Base-by-base conservation (phyloP, 2,797 vertebrate genomes). In the Brotula barbata region DNA sequence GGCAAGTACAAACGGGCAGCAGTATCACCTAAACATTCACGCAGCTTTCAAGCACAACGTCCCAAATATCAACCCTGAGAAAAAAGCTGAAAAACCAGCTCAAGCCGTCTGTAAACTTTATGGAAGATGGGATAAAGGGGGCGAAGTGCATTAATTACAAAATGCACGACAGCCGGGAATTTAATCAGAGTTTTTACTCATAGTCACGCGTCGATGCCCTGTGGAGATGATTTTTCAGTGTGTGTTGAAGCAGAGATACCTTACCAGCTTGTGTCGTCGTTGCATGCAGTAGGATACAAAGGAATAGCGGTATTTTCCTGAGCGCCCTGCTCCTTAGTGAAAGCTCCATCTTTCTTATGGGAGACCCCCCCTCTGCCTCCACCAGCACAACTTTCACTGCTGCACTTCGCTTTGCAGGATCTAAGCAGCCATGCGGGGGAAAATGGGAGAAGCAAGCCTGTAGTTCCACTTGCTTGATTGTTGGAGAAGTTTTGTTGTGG, bases 211-310 rank as follows among this genome's bases (percentile, higher is more conserved):
- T 28, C 8, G 28, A 10, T 1, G 52, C 20, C 36, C 25, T 25
- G 20, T 19, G 11, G 7, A 14, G 37, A 20, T 39, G 33, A 36
- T 47, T 23, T n/a, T 22, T 20, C 46, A 31, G 28, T 57, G 55
- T 19, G 53, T 50, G 51, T 46, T 55, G 12, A 59, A 22, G 5
- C 31, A 33, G 31, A 9, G 47, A 85, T 87, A 84, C 86, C 82
- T 91, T 91, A 93, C 92, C 90, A 28, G 85, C 68, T 49, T 64
- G 75, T 36, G 85, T 61, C 56, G 78, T 45, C 22, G 82, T 61
- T 33, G 85, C 34, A 44, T 85, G 87, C 12, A 92, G 68, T 8
- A 87, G 47, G 46, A 89, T 54, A 7, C 79, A 77, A 31, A 89
- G 37, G 63, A 89, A 58, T 3, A 90, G 68, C 62, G 62, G 36